Conservation (phyloP, 2,113 vertebrate species). For the Syngnathus floridae region DNA sequence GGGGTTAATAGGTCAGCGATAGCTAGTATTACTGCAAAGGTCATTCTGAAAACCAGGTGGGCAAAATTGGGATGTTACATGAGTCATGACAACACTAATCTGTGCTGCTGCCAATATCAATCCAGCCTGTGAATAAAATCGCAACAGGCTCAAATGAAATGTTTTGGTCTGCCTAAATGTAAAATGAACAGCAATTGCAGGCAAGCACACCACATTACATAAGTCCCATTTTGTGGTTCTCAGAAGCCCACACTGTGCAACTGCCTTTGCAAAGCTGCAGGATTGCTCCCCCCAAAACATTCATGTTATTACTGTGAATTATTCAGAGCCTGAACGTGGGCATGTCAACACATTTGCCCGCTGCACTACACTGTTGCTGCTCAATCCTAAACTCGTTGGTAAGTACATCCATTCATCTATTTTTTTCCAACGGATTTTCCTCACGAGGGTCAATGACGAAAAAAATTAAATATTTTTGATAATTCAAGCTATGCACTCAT, state of each 20-base stretch:
- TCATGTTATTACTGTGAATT: conserved; percentile 52
- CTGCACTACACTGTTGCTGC: conserved; percentile 8
- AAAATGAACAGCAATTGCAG: background rate
- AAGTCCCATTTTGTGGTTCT: background rate
- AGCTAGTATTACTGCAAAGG: conserved; percentile 37
- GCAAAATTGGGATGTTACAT: conserved; percentile 9
- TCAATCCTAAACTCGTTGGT: background rate
- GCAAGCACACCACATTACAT: background rate
- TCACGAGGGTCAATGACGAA: background rate
- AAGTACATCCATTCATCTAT: no score
- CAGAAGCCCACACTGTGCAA: background rate
- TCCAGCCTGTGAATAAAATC: conserved; percentile 2
- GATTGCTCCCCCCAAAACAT: conserved; percentile 44
- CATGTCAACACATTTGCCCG: conserved; percentile 22
- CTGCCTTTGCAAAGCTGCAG: conserved; percentile 32
- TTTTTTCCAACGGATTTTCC: no score
- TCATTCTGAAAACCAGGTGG: conserved; percentile 15
- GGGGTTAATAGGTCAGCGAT: no score
- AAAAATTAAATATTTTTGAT: background rate
- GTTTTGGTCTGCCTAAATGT: background rate
- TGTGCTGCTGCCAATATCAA: conserved; percentile 20
- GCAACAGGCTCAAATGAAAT: background rate
- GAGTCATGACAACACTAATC: conserved; percentile 25
- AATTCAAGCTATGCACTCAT: background rate
- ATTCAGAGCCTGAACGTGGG: conserved; percentile 39